Conservation (phyloP, 2,888 invertebrate genomes). For the Marasmarcha lunaedactyla region DNA sequence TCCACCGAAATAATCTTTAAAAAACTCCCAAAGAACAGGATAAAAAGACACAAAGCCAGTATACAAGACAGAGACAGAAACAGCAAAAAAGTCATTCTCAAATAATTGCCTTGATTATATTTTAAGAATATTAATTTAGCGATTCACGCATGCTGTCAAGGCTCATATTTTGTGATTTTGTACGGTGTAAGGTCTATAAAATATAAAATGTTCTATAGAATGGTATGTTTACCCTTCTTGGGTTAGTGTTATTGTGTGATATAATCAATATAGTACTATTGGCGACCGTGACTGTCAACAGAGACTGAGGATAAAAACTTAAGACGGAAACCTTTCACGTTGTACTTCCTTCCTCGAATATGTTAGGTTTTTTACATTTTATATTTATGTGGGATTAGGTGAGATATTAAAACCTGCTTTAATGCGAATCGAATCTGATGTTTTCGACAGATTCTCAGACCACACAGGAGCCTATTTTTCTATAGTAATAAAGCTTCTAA, state of each 20-base stretch:
- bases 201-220: conserved; percentile 40
- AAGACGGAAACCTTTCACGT: conserved; percentile 54
- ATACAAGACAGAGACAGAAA: neutral
- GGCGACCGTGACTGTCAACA: conserved; percentile 54
- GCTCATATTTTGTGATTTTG: conserved; percentile 61
- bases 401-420: conserved; percentile 11
- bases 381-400: conserved; percentile 21
- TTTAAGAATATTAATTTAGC: conserved; percentile 67
- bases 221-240: conserved; percentile 55
- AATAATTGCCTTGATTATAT: conserved; percentile 65
- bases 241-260: conserved; percentile 47
- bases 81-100: conserved; percentile 37
- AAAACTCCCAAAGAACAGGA: conserved; percentile 25
- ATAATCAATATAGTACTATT: conserved; percentile 37
- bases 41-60: conserved; percentile 14
- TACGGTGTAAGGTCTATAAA: conserved; percentile 43
- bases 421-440: conserved; percentile 17
- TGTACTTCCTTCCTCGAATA: conserved; percentile 40
- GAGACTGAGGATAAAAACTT: conserved; percentile 39
- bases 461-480: neutral
- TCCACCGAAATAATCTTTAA: conserved; percentile 39
- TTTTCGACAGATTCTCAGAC: conserved; percentile 4
- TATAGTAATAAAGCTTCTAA: no score
- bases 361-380: conserved; percentile 22
- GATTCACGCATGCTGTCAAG: conserved; percentile 56